Evolutionary conservation across 2,888 invertebrate genomes (phyloP), one percentile per base, ranked within the genome.

Genomic region (Patella depressa): DNA sequence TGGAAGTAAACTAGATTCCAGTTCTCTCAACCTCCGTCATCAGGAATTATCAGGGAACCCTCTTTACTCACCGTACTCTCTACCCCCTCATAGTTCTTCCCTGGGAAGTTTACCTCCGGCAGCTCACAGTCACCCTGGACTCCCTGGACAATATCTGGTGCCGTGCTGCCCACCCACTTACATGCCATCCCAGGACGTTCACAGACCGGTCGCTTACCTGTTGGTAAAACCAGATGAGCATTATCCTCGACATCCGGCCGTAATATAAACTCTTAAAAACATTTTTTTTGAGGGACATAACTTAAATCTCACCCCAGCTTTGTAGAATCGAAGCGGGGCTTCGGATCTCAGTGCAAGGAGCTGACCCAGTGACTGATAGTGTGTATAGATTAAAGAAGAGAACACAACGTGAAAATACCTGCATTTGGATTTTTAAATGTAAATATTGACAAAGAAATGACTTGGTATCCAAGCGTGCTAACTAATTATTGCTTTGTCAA

Each of bases 151-250:
- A 81, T 90, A 90, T 80, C 80, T 89, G 74, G 85, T 90, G 70
- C 89, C 90, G n/a, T 89, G 87, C 77, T 88, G 88, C 79, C 89
- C 89, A 1, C 89, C 90, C 0, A 83, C 86, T 7, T 88, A 88
- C 79, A 82, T 88, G 78, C 85, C 87, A 5, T 81, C 85, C 19
- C 85, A 85, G 73, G 90, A 91, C 81, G 84, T 91, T 53, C 88
- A 90, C 79, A 85, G 91, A 75, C 90, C 91, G 1, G 87, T 91
- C 24, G 89, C 91, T 7, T 91, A 91, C 80, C 87, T 91, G 24
- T 84, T 91, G 76, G 89, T 91, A 55, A 91, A 91, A 82, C 91
- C 91, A 5, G 91, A 91, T 78, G 91, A 91, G 72, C 90, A 90
- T 82, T 90, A 89, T 81, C 45, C 45, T 45, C 82, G 90, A 34